Evolutionary conservation across 1,140 invertebrate species (phyloP).

Genomic region (Papilio polytes): DNA sequence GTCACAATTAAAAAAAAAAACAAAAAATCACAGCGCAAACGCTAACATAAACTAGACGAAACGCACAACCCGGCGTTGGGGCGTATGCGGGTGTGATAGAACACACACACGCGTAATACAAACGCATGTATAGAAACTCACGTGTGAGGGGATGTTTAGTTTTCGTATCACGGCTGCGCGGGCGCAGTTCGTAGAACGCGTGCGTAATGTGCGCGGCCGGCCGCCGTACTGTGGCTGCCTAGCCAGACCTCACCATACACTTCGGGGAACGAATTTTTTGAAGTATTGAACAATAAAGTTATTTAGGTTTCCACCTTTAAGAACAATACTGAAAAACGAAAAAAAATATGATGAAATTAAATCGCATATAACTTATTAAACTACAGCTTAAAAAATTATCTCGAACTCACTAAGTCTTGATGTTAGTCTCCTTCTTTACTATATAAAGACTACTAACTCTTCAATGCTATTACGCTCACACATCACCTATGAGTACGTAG

Average conservation of each 20-base stretch:
- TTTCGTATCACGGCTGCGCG: constrained; percentile 58
- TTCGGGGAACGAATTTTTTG: neutral
- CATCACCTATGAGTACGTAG: too few species aligned
- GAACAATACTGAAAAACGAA: neutral
- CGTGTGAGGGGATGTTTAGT: constrained; percentile 48
- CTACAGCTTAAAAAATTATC: too few species aligned
- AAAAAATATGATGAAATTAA: neutral
- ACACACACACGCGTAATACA: constrained; percentile 49
- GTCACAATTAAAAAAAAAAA: constrained; percentile 15
- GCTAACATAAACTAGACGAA: constrained; percentile 30
- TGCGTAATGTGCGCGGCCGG: constrained; percentile 55
- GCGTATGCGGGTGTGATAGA: constrained; percentile 14
- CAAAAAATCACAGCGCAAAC: constrained; percentile 30
- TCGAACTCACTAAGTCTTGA: too few species aligned
- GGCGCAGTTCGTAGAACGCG: constrained; percentile 65
- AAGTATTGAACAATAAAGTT: constrained; percentile 5
- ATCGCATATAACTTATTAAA: too few species aligned
- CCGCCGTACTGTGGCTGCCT: constrained; percentile 47
- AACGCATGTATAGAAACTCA: constrained; percentile 44
- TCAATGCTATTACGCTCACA: too few species aligned
- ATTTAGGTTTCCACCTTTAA: neutral
- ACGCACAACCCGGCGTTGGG: constrained; percentile 37
- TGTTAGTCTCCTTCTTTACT: too few species aligned
- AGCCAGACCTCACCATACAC: neutral
- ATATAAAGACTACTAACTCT: too few species aligned